These are phyloP conservation scores for Drosophila flavopinicola DNA, from an alignment of 2,888 invertebrate species.

Conservation along the genomic window DNA sequence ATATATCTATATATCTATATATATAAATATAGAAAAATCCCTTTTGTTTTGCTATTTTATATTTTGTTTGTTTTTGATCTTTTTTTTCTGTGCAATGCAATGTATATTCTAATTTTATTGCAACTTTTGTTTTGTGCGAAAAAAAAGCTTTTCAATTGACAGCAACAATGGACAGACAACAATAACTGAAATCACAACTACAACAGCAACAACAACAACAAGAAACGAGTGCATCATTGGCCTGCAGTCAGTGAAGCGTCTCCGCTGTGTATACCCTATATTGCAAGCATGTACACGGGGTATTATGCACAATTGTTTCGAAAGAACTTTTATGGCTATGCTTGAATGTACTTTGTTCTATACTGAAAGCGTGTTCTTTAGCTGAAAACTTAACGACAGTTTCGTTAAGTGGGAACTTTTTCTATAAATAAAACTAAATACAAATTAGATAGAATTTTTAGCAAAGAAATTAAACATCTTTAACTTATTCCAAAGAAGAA, in stretches of 20 bases:
- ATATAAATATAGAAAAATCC: background rate
- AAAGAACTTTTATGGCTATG: no score
- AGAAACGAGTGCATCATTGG: slow-evolving; percentile 20
- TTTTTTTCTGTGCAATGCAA: slow-evolving; percentile 2
- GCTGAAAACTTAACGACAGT: no score
- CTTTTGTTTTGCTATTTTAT: slow-evolving; percentile 8
- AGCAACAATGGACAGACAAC: slow-evolving; percentile 26
- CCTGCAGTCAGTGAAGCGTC: slow-evolving; percentile 36
- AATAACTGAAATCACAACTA: slow-evolving; percentile 10
- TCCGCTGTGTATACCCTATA: slow-evolving; percentile 8
- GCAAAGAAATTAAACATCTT: no score
- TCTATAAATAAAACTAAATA: no score
- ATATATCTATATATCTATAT: background rate
- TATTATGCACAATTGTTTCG: background rate
- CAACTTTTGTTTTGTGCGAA: slow-evolving; percentile 31
- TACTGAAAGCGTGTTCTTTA: no score
- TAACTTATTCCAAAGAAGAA: no score
- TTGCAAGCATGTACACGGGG: slow-evolving; percentile 4
- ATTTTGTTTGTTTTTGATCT: background rate
- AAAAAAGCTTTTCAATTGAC: slow-evolving; percentile 20
- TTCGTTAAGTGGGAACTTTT: no score
- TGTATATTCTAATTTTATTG: slow-evolving; percentile 15
- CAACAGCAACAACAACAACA: slow-evolving; percentile 10
- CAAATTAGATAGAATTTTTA: no score
- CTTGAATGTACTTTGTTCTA: no score